phyloP scores from a whole-genome alignment of 2,797 vertebrate genomes.

The Avahi laniger region DNA sequence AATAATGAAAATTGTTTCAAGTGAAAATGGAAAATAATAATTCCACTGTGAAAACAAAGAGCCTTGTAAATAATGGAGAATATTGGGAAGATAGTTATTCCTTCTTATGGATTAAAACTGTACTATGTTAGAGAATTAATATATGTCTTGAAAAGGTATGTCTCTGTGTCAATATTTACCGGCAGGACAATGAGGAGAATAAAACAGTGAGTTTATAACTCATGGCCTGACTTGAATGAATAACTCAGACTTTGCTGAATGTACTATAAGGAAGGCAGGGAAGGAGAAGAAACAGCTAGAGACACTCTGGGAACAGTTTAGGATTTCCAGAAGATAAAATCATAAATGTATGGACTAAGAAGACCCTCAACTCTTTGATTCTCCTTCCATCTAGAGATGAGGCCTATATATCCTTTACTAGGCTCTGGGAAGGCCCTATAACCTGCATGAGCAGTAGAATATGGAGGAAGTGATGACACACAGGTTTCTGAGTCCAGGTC shows the following conservation, averaged over 20 bases:
- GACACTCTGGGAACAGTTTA: neutral
- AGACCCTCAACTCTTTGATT: neutral
- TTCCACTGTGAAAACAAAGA: neutral
- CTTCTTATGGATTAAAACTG: neutral
- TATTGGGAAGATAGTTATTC: neutral
- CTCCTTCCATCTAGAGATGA: neutral
- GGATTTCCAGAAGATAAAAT: neutral
- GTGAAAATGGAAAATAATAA: constrained; percentile 12
- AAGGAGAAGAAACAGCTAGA: neutral
- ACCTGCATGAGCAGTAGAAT: neutral
- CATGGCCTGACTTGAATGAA: neutral
- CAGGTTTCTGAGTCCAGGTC: neutral
- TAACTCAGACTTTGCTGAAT: neutral
- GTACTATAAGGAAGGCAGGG: neutral
- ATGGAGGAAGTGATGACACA: neutral
- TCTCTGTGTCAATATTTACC: neutral
- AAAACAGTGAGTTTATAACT: neutral
- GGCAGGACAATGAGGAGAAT: neutral
- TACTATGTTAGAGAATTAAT: neutral
- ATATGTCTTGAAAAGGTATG: neutral
- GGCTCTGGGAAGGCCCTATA: neutral
- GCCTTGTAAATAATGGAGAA: neutral
- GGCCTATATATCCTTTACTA: neutral
- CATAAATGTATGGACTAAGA: neutral
- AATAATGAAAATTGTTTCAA: neutral